A percentile compares a stretch with the other conserved stretches of the same genome.
These are phyloP conservation scores for Perithous albicinctus DNA, from an alignment of 2,888 invertebrate genomes.

Conservation along the genomic window DNA sequence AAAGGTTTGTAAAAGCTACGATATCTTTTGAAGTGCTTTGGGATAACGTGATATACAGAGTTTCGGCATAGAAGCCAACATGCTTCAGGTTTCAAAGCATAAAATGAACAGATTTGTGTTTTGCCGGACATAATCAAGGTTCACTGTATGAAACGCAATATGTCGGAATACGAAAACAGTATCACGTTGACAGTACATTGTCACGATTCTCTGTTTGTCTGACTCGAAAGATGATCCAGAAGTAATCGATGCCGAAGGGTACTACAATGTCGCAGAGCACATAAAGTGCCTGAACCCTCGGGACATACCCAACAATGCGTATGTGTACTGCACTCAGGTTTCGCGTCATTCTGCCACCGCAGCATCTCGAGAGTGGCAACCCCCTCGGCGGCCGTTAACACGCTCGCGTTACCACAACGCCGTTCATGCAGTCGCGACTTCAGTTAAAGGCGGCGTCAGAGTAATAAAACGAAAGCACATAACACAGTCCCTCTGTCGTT, in stretches of 20 bases:
- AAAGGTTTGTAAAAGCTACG: not conserved
- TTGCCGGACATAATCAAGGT: not conserved
- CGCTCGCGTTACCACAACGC: conserved; percentile 48
- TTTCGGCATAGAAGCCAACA: not conserved
- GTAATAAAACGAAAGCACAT: conserved; percentile 51
- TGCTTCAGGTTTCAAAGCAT: not conserved
- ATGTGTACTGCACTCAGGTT: conserved; percentile 32
- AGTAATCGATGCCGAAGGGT: conserved; percentile 43
- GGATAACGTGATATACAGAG: not conserved
- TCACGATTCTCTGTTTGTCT: conserved; percentile 28
- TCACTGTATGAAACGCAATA: not conserved
- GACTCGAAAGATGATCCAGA: conserved; percentile 23
- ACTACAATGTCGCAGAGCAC: conserved; percentile 23
- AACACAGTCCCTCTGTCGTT: conserved; percentile 23
- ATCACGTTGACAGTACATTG: not conserved
- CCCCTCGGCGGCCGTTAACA: conserved; percentile 50
- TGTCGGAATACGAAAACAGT: not conserved
- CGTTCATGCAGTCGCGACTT: conserved; percentile 45
- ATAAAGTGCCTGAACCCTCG: conserved; percentile 34
- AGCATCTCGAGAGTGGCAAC: conserved; percentile 35
- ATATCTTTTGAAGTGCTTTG: not conserved
- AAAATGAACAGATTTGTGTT: not conserved
- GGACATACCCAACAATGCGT: conserved; percentile 29
- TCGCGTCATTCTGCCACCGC: conserved; percentile 46
- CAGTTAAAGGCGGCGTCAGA: conserved; percentile 28